Conservation (phyloP, 2,797 vertebrate species). For the Pseudotriccus pelzelni region DNA sequence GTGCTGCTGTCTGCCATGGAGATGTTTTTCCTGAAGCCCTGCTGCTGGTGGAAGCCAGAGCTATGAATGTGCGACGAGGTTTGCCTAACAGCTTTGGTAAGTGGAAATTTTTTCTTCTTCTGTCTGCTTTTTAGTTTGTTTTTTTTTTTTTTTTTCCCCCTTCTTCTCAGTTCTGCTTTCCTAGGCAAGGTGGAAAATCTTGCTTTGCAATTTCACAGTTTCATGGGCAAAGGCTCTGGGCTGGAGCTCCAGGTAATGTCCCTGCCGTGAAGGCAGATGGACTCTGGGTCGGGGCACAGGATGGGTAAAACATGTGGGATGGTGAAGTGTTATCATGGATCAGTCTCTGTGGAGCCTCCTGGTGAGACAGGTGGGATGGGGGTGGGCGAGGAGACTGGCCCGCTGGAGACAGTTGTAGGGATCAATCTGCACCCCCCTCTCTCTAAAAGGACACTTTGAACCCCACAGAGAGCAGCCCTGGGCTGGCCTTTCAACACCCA, state of each 20-base stretch:
- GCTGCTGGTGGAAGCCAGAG: not conserved
- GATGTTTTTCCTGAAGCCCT: not conserved
- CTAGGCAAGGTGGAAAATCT: not conserved
- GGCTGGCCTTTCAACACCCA: not conserved
- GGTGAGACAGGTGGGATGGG: not conserved
- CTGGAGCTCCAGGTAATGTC: not conserved
- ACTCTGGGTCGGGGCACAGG: rapidly evolving
- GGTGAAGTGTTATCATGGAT: not conserved
- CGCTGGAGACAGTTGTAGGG: not conserved
- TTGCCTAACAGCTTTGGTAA: not conserved
- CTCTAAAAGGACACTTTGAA: not conserved
- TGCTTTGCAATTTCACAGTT: not conserved
- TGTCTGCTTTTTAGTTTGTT: not conserved
- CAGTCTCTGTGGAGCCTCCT: not conserved
- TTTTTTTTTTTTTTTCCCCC: not conserved
- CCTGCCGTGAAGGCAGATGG: not conserved
- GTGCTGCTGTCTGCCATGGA: not conserved
- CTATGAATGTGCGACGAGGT: not conserved
- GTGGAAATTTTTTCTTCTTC: not conserved
- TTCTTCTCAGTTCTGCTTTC: not conserved
- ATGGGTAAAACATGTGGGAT: not conserved
- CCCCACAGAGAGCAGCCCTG: not conserved
- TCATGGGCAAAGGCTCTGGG: not conserved
- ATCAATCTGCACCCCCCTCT: not conserved
- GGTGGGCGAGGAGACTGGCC: not conserved